Conservation (phyloP, 2,888 invertebrate genomes). For the Rhagophthalmus giganteus region DNA sequence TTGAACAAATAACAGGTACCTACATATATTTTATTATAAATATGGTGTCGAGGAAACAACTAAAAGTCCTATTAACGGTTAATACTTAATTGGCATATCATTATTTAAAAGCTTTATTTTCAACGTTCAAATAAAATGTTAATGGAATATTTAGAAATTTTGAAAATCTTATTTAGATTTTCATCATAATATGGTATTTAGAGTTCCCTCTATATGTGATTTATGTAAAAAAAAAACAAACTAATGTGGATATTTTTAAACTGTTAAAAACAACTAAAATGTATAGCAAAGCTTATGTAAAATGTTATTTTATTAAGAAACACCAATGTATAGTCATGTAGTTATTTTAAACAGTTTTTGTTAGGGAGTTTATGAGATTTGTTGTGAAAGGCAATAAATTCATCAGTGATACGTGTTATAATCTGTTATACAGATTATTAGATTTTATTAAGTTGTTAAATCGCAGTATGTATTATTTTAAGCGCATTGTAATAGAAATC, state of each 20-base stretch:
- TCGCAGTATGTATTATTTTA: slow-evolving; percentile 46
- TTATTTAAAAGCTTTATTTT: slow-evolving; percentile 14
- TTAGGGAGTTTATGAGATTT: slow-evolving; percentile 14
- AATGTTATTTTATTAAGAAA: slow-evolving; percentile 19
- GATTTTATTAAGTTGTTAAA: slow-evolving; percentile 39
- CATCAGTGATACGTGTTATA: slow-evolving; percentile 44
- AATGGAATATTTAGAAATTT: slow-evolving; percentile 8
- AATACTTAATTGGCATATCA: slow-evolving; percentile 26
- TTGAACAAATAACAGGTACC: neutral
- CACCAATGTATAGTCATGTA: slow-evolving; percentile 21
- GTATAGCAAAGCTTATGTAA: slow-evolving; percentile 16
- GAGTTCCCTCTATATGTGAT: slow-evolving; percentile 28
- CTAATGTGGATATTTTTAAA: slow-evolving; percentile 17
- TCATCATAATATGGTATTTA: slow-evolving; percentile 7
- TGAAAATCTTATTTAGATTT: slow-evolving; percentile 4
- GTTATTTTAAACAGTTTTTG: slow-evolving; percentile 41
- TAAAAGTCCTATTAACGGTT: no score
- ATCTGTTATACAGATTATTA: slow-evolving; percentile 52
- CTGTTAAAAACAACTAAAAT: slow-evolving; percentile 11
- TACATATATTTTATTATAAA: slow-evolving; percentile 8
- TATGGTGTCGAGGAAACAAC: no score
- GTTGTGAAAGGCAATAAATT: slow-evolving; percentile 34
- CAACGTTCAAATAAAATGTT: slow-evolving; percentile 8
- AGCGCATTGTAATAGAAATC: slow-evolving; percentile 44
- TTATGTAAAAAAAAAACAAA: slow-evolving; percentile 17